These are phyloP conservation scores for Cosmia pyralina DNA, from an alignment of 2,888 invertebrate species.

Conservation along the genomic window DNA sequence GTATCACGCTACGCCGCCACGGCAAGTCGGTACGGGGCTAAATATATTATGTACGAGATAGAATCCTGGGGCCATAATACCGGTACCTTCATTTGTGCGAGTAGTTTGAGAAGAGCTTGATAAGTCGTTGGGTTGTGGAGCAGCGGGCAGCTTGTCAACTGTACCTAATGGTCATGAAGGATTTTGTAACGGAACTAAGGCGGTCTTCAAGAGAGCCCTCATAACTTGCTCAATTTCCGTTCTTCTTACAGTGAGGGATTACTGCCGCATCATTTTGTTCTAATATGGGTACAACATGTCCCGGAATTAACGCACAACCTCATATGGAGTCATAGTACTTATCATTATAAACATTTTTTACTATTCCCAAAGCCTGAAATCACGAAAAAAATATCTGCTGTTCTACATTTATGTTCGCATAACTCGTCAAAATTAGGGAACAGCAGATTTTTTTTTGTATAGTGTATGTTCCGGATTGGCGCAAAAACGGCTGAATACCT, in stretches of 20 bases:
- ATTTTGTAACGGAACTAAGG: conserved; percentile 51
- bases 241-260: conserved; percentile 40
- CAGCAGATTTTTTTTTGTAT: no score
- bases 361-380: no score
- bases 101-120: conserved; percentile 41
- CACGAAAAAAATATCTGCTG: no score
- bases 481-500: no score
- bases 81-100: conserved; percentile 32
- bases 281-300: neutral
- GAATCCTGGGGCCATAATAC: conserved; percentile 28
- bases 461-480: neutral
- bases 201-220: conserved; percentile 32
- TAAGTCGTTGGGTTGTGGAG: conserved; percentile 46
- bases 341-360: no score
- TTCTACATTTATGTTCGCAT: no score
- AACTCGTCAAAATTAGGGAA: no score
- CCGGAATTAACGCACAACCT: no score
- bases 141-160: conserved; percentile 38
- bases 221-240: conserved; percentile 57
- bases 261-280: conserved; percentile 29
- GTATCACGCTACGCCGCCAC: conserved; percentile 55
- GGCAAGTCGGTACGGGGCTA: conserved; percentile 16
- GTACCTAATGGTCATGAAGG: conserved; percentile 47
- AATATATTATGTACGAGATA: conserved; percentile 35
- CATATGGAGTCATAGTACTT: no score